Conservation (phyloP, 1,140 invertebrate species). For the Drosophila pallidifrons region DNA sequence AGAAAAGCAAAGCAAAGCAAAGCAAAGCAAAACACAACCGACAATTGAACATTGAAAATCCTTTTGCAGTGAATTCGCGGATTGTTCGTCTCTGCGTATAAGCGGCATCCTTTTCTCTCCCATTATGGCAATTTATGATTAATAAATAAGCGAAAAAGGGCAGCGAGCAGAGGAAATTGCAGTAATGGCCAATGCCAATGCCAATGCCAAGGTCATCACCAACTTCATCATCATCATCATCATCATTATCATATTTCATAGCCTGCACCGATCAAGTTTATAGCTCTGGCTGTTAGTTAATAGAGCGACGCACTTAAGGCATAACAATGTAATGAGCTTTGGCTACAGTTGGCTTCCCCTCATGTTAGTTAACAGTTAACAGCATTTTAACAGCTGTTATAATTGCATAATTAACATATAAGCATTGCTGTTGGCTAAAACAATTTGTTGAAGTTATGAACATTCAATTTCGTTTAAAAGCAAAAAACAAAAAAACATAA, state of each 20-base stretch:
- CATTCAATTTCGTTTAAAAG: neutral
- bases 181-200: conserved; percentile 35
- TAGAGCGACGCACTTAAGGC: conserved; percentile 2
- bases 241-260: too few species aligned
- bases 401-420: too few species aligned
- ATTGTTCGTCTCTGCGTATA: conserved; percentile 20
- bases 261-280: conserved; percentile 4
- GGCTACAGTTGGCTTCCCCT: neutral
- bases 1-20: neutral
- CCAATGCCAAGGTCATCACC: conserved; percentile 42
- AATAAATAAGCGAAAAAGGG: conserved; percentile 60
- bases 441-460: neutral
- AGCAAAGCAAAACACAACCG: conserved; percentile 17
- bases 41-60: conserved; percentile 50
- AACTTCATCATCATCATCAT: neutral
- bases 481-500: neutral
- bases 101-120: conserved; percentile 48
- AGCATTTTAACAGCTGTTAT: neutral
- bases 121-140: conserved; percentile 73
- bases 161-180: conserved; percentile 8
- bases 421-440: too few species aligned
- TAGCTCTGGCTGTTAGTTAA: conserved; percentile 10
- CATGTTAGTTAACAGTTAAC: conserved; percentile 33
- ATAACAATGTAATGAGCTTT: neutral
- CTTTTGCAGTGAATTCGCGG: conserved; percentile 7